Conservation (phyloP, 35 echinoderm and acorn worm species). For the Stichopus chloronotus region DNA sequence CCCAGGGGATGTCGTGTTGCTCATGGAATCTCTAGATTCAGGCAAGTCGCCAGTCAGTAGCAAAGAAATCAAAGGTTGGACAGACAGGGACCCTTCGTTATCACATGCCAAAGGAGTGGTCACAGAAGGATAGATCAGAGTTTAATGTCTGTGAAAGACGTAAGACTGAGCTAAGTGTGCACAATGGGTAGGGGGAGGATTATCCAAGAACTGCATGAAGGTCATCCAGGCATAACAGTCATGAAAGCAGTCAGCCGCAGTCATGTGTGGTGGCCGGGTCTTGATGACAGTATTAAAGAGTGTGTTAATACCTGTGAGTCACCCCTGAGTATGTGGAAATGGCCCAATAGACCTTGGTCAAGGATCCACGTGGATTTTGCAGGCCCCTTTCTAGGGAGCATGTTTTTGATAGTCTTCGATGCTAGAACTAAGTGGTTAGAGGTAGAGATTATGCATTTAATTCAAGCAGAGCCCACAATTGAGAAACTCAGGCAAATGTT, state of each 20-base stretch:
- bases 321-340: constrained; percentile 20
- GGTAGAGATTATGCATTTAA: not conserved
- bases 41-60: not conserved
- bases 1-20: constrained; percentile 41
- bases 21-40: constrained; percentile 31
- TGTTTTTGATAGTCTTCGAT: constrained; percentile 30
- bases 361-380: constrained; percentile 39
- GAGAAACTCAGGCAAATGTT: constrained; percentile 5
- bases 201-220: not conserved
- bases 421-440: constrained; percentile 54
- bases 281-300: not conserved
- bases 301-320: constrained; percentile 4
- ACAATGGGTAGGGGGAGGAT: not conserved
- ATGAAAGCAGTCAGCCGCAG: not conserved
- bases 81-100: constrained; percentile 23
- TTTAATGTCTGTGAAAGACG: not conserved
- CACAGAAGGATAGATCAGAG: not conserved
- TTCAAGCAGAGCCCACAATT: not conserved
- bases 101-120: not conserved
- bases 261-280: constrained; percentile 25
- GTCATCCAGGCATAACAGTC: not conserved
- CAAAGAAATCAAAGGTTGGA: constrained; percentile 9
- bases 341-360: constrained; percentile 30
- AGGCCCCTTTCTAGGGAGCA: constrained; percentile 30
- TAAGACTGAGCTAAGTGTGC: not conserved